Evolutionary conservation across 2,113 vertebrate genomes (phyloP), one percentile per base, ranked within the genome.

Genomic region (Elephantulus edwardii): DNA sequence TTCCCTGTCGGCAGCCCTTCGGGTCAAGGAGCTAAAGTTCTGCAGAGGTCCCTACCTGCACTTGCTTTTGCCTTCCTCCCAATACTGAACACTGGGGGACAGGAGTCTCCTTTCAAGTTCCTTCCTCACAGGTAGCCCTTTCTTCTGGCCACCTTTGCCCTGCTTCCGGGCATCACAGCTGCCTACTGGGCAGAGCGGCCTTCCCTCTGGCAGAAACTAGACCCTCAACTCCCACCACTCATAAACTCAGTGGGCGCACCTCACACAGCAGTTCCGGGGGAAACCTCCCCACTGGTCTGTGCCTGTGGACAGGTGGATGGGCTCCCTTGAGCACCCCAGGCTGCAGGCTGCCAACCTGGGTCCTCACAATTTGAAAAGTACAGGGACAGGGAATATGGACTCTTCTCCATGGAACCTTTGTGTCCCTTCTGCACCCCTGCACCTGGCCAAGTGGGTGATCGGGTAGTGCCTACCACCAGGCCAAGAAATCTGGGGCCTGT

Each of bases 301-400:
- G 42, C 24, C 76, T 33, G 22, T 0, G 2, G 33, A 33, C n/a
- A 0, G 6, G 16, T 8, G 38, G 46, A 40, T 7, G 4, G 13
- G 22, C 46, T 85, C 38, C 24, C 0, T 0, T 4, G 28, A 24
- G 26, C 68, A 78, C 7, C 42, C 44, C 12, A 38, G 17, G 12
- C 16, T 33, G 8, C 3, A 0, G 4, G 54, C 30, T 68, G 19
- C 40, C 14, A 17, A 38, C 0, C 0, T 0, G 3, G 3, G 35
- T 13, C 38, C 42, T 56, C 1, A 2, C 4, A 42, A 42, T 64
- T 38, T 40, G 1, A 16, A 9, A 26, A 42, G 4, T 1, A 30
- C 26, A 1, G n/a, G 66, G 24, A 20, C 9, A 30, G 12, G 44
- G 79, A 48, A 1, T 5, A 33, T 30, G 24, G 17, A 16, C 5